Percentiles rank a stretch among this genome's conserved stretches.
phyloP scores from a whole-genome alignment of 2,797 vertebrate species.

The Tokudaia muenninki region DNA sequence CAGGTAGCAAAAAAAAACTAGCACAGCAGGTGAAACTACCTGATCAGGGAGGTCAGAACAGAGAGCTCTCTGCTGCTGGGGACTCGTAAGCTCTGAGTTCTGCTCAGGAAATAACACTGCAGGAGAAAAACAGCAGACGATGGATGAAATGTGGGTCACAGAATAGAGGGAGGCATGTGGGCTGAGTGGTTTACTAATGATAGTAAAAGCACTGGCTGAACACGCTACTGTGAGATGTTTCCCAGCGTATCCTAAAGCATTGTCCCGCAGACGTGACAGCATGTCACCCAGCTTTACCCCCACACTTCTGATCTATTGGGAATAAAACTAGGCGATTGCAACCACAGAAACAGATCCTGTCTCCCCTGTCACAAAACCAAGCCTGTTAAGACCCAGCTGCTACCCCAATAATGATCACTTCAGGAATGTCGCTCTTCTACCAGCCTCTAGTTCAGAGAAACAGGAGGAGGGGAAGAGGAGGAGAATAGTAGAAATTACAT shows the following conservation, averaged over 20 bases:
- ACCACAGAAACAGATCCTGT: conserved; percentile 51
- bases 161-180: conserved; percentile 49
- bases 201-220: conserved; percentile 57
- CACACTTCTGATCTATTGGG: conserved; percentile 75
- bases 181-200: conserved; percentile 74
- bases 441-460: conserved; percentile 46
- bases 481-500: conserved; percentile 73
- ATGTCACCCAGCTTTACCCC: conserved; percentile 69
- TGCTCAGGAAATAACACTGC: conserved; percentile 72
- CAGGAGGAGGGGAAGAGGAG: conserved; percentile 6
- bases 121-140: conserved; percentile 77
- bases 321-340: conserved; percentile 80
- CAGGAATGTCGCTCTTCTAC: conserved; percentile 77
- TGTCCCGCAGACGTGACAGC: conserved; percentile 64
- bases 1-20: conserved; percentile 65
- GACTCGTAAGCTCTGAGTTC: conserved; percentile 52
- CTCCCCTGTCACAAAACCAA: conserved; percentile 52
- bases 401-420: conserved; percentile 83
- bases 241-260: conserved; percentile 69
- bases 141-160: conserved; percentile 79
- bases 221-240: conserved; percentile 46
- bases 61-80: conserved; percentile 66
- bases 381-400: conserved; percentile 73
- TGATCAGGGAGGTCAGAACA: conserved; percentile 59
- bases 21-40: conserved; percentile 73